These are phyloP conservation scores for Agonopterix arenella DNA, from an alignment of 2,888 invertebrate species.

Conservation along the genomic window DNA sequence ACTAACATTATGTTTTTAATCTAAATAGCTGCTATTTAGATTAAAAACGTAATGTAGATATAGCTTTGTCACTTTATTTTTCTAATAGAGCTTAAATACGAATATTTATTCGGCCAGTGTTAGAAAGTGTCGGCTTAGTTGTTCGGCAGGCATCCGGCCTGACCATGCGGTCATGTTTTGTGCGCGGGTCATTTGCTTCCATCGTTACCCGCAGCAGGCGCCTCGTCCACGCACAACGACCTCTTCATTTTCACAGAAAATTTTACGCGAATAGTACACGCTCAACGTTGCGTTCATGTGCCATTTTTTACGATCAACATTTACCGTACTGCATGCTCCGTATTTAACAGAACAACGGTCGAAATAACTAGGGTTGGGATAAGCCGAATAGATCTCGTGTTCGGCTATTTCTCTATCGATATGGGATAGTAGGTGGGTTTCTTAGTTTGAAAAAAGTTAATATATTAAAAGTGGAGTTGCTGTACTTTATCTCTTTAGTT, in stretches of 20 bases:
- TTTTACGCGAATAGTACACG: slow-evolving; percentile 34
- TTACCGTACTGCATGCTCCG: not conserved
- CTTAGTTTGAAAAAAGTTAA: too few relatives aligned
- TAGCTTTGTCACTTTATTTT: too few relatives aligned
- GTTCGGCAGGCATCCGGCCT: slow-evolving; percentile 14
- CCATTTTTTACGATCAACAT: slow-evolving; percentile 17
- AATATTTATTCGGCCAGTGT: slow-evolving; percentile 28
- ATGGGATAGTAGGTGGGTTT: too few relatives aligned
- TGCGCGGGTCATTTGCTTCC: slow-evolving; percentile 48
- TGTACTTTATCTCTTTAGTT: too few relatives aligned
- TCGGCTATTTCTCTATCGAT: too few relatives aligned
- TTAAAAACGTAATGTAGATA: too few relatives aligned
- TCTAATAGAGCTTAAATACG: too few relatives aligned
- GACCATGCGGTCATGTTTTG: slow-evolving; percentile 42
- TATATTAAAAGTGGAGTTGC: too few relatives aligned
- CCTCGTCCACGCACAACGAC: slow-evolving; percentile 38
- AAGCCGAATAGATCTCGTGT: too few relatives aligned
- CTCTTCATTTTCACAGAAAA: slow-evolving; percentile 50
- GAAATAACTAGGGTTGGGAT: too few relatives aligned
- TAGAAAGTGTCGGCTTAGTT: slow-evolving; percentile 14
- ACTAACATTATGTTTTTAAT: too few relatives aligned
- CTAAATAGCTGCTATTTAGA: too few relatives aligned
- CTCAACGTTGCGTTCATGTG: slow-evolving; percentile 21
- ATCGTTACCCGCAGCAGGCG: slow-evolving; percentile 56
- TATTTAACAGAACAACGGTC: not conserved